These are phyloP conservation scores for Cottus gobio DNA, from an alignment of 2,113 vertebrate genomes.

Conservation along the genomic window DNA sequence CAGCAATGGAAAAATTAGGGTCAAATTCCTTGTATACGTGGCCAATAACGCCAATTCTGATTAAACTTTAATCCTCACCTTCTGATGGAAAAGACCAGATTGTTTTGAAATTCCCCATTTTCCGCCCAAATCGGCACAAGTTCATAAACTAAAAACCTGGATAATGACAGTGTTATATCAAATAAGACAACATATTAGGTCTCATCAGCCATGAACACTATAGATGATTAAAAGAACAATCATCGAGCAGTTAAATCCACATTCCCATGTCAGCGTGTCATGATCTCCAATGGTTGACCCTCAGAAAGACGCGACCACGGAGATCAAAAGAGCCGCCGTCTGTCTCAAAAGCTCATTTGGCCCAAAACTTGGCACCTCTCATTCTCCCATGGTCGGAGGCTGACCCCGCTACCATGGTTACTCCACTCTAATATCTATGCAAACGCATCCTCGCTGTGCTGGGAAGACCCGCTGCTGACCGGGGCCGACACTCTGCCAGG, in stretches of 20 bases:
- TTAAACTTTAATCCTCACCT: not conserved
- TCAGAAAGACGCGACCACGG: slow-evolving; percentile 17
- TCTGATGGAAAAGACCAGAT: not conserved
- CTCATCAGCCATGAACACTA: slow-evolving; percentile 15
- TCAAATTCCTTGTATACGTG: too few relatives aligned
- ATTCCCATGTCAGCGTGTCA: slow-evolving; percentile 14
- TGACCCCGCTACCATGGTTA: slow-evolving; percentile 63
- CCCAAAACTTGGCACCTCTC: slow-evolving; percentile 54
- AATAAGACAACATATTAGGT: not conserved
- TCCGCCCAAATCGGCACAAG: not conserved
- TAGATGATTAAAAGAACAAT: slow-evolving; percentile 2
- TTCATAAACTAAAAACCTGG: not conserved
- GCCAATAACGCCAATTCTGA: too few relatives aligned
- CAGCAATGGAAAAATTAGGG: too few relatives aligned
- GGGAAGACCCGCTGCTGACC: slow-evolving; percentile 52
- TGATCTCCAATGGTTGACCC: slow-evolving; percentile 27
- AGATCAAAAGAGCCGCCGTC: slow-evolving; percentile 59
- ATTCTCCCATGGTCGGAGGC: slow-evolving; percentile 55
- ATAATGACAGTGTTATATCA: not conserved
- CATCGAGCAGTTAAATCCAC: not conserved
- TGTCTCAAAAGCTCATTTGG: slow-evolving; percentile 61
- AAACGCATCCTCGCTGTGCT: slow-evolving; percentile 34
- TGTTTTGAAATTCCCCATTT: not conserved
- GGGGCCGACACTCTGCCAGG: not conserved
- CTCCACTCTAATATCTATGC: slow-evolving; percentile 62